phyloP scores from a whole-genome alignment of 1,140 invertebrate species.

The Calliopsis andreniformis region DNA sequence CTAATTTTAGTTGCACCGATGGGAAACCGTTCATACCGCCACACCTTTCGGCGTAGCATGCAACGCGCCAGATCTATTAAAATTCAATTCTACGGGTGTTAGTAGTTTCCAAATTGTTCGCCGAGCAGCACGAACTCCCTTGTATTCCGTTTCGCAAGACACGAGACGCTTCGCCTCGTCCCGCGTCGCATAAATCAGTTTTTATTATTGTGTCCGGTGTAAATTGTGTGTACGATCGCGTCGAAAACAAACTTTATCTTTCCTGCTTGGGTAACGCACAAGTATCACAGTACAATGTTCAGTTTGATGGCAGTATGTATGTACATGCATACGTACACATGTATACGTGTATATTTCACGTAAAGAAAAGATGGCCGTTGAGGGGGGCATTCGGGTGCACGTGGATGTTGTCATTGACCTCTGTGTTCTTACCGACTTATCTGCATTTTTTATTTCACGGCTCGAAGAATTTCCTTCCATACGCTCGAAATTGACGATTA shows the following conservation, averaged over 20 bases:
- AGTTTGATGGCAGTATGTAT: neutral
- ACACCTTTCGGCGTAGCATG: constrained; percentile 49
- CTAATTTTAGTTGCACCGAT: constrained; percentile 60
- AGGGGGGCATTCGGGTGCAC: no score
- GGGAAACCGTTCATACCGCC: constrained; percentile 20
- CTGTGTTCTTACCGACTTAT: neutral
- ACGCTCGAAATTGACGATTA: neutral
- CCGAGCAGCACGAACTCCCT: neutral
- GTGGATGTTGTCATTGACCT: neutral
- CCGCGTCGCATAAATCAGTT: neutral
- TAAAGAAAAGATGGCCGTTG: no score
- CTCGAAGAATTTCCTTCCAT: neutral
- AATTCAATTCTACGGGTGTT: constrained; percentile 42
- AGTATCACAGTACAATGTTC: neutral
- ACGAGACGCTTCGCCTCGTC: neutral
- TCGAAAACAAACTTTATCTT: neutral
- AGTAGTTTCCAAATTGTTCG: constrained; percentile 45
- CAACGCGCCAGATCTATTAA: constrained; percentile 64
- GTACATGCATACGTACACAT: no score
- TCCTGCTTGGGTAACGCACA: neutral
- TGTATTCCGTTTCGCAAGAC: neutral
- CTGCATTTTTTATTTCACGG: neutral
- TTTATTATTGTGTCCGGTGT: neutral
- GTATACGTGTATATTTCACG: no score
- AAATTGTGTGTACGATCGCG: neutral